Evolutionary conservation across 2,113 vertebrate genomes (phyloP), one percentile per base, ranked within the genome.

Genomic region (Labeo rohita): DNA sequence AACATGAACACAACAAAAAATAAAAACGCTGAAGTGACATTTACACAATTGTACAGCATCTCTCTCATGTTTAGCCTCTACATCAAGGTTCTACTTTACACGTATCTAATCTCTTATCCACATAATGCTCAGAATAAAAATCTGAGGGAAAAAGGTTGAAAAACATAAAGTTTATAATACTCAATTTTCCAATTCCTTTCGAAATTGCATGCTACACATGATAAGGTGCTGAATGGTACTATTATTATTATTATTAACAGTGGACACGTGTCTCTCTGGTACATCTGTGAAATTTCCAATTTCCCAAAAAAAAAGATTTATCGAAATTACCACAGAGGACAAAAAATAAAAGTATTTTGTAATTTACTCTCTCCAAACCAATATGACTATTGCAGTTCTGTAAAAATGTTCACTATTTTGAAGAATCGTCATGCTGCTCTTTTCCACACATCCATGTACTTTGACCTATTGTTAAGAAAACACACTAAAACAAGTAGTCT

Each of bases 11-110:
- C 87, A 75, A 86, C 77, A 85, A 89, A 93, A 91, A 90, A 93
- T 82, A 90, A 95, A 92, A 65, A 93, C 88, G 90, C 81, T 82
- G 74, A 87, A 65, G 88, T 92, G 90, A 95, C 93, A 95, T 95
- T 94, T 95, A 96, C 94, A 96, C 93, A 92, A 94, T 94, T 96
- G 93, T 96, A 96, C 95, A 96, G 92, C 92, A 93, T 92, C 91
- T 93, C 90, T 94, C 92, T 90, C 92, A 90, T 3, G 68, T 84
- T 84, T 88, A 86, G 88, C 74, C 88, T 89, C 92, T 93, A 94
- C 90, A 93, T 91, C 87, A 85, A 52, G 91, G 91, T 93, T 90
- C 92, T 92, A 92, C 89, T 94, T 95, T 92, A 94, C 94, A 95
- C 65, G 70, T 81, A 61, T 80, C 78, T 81, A 77, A 86, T 80